Base-by-base conservation (phyloP, 2,113 vertebrate genomes). In the Prionailurus bengalensis region DNA sequence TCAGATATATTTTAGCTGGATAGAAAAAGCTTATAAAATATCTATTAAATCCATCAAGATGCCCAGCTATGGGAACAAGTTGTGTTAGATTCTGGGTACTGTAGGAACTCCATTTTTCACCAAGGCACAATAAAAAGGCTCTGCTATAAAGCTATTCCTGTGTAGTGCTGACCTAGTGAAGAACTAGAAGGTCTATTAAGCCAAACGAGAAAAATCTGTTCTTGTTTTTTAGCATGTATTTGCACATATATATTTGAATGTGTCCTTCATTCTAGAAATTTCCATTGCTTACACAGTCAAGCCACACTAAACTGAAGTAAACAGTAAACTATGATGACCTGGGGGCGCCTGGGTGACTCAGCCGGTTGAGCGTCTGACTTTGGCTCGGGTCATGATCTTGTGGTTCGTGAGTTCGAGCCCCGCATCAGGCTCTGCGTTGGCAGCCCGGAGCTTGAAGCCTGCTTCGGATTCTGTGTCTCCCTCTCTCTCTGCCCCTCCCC, bases 251-350 rank as follows among this genome's bases (percentile, higher is more conserved):
- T 63, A 92, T 51, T 78, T 70, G 9, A 84, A 70, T 8, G 7
- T 85, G n/a, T 33, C 33, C 16, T 88, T 93, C 39, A 42, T 65
- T 65, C 70, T 88, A 23, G n/a, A 95, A 85, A 82, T 42, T 91
- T 23, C 27, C 51, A 48, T 61, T 74, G 27, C 23, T 71, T 81
- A 36, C 14, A 25, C 83, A 86, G 63, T 68, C 48, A 96, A 84
- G 19, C 12, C 68, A 89, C 39, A 27, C 3, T n/a, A 86, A 80
- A 65, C 5, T 76, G 70, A 70, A n/a, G 33, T 71, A 83, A 84
- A 93, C 27, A 61, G 11, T 39, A 42, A 42, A 51, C 16, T 76
- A 48, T n/a, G 29, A 63, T 45, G 45, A 45, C 45, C 45, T 45
- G 45, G 45, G 45, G 45, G 45, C 8, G 8, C 45, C 45, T 45